Evolutionary conservation across 2,113 vertebrate species (phyloP).

Genomic region (Lichenostomus cassidix): DNA sequence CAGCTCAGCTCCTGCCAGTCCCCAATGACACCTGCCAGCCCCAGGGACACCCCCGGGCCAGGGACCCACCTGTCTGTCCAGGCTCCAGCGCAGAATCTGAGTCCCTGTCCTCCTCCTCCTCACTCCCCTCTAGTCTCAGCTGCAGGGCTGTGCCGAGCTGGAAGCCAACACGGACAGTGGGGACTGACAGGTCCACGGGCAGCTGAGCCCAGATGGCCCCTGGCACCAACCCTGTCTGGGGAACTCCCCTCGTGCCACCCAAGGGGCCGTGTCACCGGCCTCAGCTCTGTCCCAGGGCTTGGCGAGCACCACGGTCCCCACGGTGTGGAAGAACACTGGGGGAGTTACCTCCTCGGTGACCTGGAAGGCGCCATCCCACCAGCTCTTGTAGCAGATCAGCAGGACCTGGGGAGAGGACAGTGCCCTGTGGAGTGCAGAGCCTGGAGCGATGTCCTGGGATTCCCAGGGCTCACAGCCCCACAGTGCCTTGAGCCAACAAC

Average conservation of each 20-base stretch:
- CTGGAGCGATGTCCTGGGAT: rapidly evolving
- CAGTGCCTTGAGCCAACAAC: rapidly evolving
- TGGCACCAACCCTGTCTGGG: rapidly evolving
- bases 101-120: background rate
- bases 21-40: rapidly evolving
- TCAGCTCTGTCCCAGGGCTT: rapidly evolving
- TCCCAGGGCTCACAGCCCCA: background rate
- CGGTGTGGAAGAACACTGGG: rapidly evolving
- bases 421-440: rapidly evolving
- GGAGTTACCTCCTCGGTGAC: background rate
- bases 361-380: background rate
- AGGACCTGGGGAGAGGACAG: background rate
- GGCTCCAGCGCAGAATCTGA: background rate
- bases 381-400: slow-evolving; percentile 43
- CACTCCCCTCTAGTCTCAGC: background rate
- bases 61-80: background rate
- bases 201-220: background rate
- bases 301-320: rapidly evolving
- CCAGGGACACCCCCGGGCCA: rapidly evolving
- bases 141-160: background rate
- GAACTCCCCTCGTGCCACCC: background rate
- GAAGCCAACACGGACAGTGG: background rate
- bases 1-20: background rate
- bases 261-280: rapidly evolving
- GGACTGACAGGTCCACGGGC: rapidly evolving